These are phyloP conservation scores for Ictalurus punctatus DNA, from an alignment of 2,113 vertebrate genomes.

Conservation along the genomic window DNA sequence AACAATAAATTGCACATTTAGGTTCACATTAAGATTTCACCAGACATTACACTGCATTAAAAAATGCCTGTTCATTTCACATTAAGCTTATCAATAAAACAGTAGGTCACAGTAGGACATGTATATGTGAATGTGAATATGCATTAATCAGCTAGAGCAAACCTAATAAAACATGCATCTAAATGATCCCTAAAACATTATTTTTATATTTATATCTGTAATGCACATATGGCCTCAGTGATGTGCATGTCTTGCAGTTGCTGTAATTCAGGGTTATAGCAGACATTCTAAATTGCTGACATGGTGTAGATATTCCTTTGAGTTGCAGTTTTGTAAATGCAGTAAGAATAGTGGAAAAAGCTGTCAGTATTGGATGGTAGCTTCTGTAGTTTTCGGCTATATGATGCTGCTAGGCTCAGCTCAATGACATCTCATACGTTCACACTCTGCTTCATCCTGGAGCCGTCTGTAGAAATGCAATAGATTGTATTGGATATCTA, in stretches of 20 bases:
- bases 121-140: no score
- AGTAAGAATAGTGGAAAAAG: neutral
- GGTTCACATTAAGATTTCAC: neutral
- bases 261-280: neutral
- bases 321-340: conserved; percentile 2
- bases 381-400: conserved; percentile 8
- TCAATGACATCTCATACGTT: conserved; percentile 27
- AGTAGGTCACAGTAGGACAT: neutral
- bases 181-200: conserved; percentile 2
- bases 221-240: neutral
- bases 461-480: conserved; percentile 15
- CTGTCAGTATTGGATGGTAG: conserved; percentile 7
- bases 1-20: neutral
- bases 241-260: neutral
- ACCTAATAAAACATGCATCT: neutral
- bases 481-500: conserved; percentile 30
- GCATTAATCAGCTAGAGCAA: neutral
- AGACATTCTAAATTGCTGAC: neutral
- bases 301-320: neutral
- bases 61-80: neutral
- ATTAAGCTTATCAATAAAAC: neutral
- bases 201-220: neutral
- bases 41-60: neutral
- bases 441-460: conserved; percentile 27
- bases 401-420: conserved; percentile 6